Evolutionary conservation across 1,140 invertebrate genomes (phyloP).

Genomic region (Scaptomyza montana): DNA sequence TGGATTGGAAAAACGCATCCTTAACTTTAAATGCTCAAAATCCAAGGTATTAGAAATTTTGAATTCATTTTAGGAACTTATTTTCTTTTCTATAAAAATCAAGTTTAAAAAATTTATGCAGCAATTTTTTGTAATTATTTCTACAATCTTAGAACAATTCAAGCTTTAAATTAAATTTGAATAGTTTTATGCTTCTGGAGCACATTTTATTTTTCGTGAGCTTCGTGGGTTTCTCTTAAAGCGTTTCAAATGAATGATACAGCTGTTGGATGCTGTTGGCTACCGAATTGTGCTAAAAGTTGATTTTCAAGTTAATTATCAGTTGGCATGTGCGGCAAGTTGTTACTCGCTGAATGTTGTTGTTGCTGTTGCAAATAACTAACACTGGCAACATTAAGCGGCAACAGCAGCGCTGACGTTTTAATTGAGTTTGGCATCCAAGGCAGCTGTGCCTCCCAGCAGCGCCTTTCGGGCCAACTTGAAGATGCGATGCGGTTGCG

Average conservation of each 20-base stretch:
- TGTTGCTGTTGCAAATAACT: conserved; percentile 42
- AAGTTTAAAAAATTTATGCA: background rate
- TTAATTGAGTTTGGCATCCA: conserved; percentile 77
- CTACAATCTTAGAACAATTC: background rate
- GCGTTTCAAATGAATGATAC: background rate
- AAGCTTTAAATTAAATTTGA: background rate
- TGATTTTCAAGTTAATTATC: conserved; percentile 80
- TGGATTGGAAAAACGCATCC: too few species aligned
- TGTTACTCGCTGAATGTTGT: background rate
- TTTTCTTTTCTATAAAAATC: too few species aligned
- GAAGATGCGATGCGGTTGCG: conserved; percentile 43
- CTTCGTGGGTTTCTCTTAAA: conserved; percentile 26
- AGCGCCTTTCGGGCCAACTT: conserved; percentile 27
- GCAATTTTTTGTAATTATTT: background rate
- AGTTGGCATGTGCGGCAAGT: conserved; percentile 71
- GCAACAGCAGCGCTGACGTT: conserved; percentile 59
- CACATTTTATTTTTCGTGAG: conserved; percentile 1
- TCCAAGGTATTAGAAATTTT: too few species aligned
- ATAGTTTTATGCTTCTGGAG: background rate
- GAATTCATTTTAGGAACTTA: background rate
- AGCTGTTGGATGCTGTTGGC: background rate
- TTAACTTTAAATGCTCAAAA: too few species aligned
- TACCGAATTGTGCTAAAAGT: conserved; percentile 58
- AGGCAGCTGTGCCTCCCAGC: conserved; percentile 60
- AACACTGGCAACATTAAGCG: conserved; percentile 1